Conservation (phyloP, 2,797 vertebrate species). For the Hippopotamyrus pictus region DNA sequence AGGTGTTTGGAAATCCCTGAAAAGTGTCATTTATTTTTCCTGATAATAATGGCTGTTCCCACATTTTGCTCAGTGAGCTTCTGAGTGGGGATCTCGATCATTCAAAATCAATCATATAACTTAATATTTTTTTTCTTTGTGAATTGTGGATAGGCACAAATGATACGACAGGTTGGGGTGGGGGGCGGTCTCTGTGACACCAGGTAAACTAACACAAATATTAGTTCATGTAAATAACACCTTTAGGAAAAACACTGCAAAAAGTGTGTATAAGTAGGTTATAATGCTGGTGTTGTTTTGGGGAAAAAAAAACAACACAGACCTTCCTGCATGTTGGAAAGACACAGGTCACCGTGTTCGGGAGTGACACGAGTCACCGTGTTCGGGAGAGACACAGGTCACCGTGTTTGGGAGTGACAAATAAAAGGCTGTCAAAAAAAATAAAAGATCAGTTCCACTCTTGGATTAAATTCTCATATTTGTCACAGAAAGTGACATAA, state of each 20-base stretch:
- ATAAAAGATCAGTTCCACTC: neutral
- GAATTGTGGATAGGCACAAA: neutral
- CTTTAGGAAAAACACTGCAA: neutral
- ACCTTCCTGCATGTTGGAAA: neutral
- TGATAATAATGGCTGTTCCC: neutral
- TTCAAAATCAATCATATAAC: neutral
- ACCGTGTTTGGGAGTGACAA: neutral
- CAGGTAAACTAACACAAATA: neutral
- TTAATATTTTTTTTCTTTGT: neutral
- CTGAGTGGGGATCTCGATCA: neutral
- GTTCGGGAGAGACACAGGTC: neutral
- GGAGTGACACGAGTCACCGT: too few species aligned
- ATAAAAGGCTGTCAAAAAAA: neutral
- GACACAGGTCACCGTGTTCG: neutral
- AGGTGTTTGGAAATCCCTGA: neutral
- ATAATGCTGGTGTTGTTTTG: neutral
- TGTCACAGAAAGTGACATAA: neutral
- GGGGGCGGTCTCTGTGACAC: neutral
- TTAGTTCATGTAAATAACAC: slow-evolving; percentile 1
- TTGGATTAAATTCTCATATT: neutral
- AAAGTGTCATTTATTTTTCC: neutral
- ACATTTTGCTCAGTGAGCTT: neutral
- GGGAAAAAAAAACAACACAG: neutral
- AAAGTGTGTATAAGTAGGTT: neutral
- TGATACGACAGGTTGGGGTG: neutral